Evolutionary conservation across 2,797 vertebrate species (phyloP).

Genomic region (Pangasius mekongensis): DNA sequence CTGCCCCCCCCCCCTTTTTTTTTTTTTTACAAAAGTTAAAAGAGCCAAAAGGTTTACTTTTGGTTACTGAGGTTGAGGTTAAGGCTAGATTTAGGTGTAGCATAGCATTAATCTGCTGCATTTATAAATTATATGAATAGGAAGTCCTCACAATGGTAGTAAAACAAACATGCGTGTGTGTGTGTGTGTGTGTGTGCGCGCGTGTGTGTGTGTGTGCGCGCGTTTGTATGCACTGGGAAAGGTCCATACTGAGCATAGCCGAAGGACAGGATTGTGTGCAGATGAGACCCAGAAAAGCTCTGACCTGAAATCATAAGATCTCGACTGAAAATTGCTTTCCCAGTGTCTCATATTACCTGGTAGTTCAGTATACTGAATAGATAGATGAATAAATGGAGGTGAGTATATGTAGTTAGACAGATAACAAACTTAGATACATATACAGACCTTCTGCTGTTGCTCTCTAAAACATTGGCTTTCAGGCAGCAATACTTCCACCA

Average conservation of each 20-base stretch:
- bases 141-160: not conserved
- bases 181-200: not conserved
- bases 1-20: not conserved
- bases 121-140: not conserved
- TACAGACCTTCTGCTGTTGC: constrained; percentile 11
- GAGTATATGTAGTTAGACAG: constrained; percentile 3
- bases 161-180: not conserved
- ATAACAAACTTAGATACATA: constrained; percentile 18
- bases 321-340: constrained; percentile 8
- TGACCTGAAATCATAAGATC: constrained; percentile 32
- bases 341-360: constrained; percentile 13
- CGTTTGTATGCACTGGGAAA: not conserved
- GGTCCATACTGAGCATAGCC: constrained; percentile 19
- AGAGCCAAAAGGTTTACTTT: too few relatives aligned
- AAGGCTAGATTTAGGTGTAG: too few relatives aligned
- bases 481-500: constrained; percentile 29
- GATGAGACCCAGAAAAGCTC: constrained; percentile 34
- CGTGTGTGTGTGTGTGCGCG: constrained; percentile 6
- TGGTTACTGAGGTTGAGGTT: not conserved
- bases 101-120: not conserved
- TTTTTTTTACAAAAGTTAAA: too few relatives aligned
- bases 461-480: constrained; percentile 8
- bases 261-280: constrained; percentile 8
- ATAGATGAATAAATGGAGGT: constrained; percentile 18
- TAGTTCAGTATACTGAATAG: constrained; percentile 14